phyloP scores from a whole-genome alignment of 2,113 vertebrate genomes.

The Azemiops feae region DNA sequence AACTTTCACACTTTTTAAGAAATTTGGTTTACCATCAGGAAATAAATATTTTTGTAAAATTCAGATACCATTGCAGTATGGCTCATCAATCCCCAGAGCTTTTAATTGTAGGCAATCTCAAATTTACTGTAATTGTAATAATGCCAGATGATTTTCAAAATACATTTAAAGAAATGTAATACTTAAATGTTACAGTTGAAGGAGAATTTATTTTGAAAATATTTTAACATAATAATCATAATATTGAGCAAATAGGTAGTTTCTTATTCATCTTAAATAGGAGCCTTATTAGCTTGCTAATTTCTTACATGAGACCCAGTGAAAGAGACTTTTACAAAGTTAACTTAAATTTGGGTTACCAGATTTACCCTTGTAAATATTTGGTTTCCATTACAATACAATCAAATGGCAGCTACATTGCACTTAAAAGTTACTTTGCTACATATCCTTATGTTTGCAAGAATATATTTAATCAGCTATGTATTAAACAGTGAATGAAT shows the following conservation, averaged over 20 bases:
- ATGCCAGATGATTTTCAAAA: constrained; percentile 44
- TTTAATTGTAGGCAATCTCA: constrained; percentile 49
- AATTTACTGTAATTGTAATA: constrained; percentile 60
- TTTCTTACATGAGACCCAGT: constrained; percentile 46
- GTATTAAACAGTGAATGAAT: constrained; percentile 34
- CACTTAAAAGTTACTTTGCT: constrained; percentile 40
- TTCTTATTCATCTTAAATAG: constrained; percentile 59
- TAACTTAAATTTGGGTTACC: constrained; percentile 19
- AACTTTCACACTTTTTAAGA: constrained; percentile 37
- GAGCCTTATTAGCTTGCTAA: constrained; percentile 53
- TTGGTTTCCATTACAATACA: constrained; percentile 48
- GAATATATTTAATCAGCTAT: constrained; percentile 16
- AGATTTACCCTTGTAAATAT: constrained; percentile 35
- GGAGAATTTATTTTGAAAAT: constrained; percentile 43
- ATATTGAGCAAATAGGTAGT: constrained; percentile 40
- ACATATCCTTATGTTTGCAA: constrained; percentile 45
- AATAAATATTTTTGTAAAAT: constrained; percentile 27
- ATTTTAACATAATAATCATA: constrained; percentile 53
- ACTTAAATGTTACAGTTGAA: constrained; percentile 12
- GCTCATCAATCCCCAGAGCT: constrained; percentile 39
- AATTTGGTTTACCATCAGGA: constrained; percentile 47
- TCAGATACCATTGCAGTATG: constrained; percentile 42
- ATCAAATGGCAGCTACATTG: constrained; percentile 25
- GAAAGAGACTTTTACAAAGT: constrained; percentile 43
- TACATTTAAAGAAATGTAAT: constrained; percentile 50